Evolutionary conservation across 2,113 vertebrate species (phyloP), one percentile per base, ranked within the genome.

Genomic region (Cephalopterus ornatus): DNA sequence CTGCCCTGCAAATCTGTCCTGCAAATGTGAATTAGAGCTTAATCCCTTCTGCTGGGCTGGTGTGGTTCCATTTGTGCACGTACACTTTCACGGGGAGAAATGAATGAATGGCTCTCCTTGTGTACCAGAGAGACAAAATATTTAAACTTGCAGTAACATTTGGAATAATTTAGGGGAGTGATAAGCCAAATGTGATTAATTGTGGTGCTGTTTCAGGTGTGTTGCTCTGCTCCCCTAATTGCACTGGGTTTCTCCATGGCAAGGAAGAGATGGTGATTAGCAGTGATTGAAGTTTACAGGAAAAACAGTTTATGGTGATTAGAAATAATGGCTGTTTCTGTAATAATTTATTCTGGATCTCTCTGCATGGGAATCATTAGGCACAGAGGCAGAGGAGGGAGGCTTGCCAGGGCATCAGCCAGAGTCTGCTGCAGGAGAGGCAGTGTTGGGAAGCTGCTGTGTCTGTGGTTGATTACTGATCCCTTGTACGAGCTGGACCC

Each of bases 251-350:
- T 73, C 50, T 94, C 59, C 20, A 0, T 58, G 0, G 1, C 55
- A 24, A 26, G 80, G 84, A 76, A 49, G 72, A 92, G 73, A 19
- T 2, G 2, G 41, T 83, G 77, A 58, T 93, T 93, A 91, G 67
- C 3, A 1, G 55, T 74, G 84, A 74, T 81, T 81, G 76, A 80
- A 74, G 87, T 80, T 94, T 91, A 84, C 59, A 67, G 87, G 87
- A 95, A 85, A 93, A 86, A 52, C 41, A 92, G 68, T 80, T 91
- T 37, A 35, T 66, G 76, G 11, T 80, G 76, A 91, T 94, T 66
- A 74, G 92, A 46, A 94, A 35, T 56, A 77, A 89, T 81, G 92
- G 27, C 72, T 91, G 83, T 83, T 95, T 83, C 86, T 91, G 59
- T 35, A 74, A 15, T 22, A 35, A 53, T 89, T 74, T 73, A 49